Percentiles rank a stretch among this genome's conserved stretches.
Conservation (phyloP, 2,888 invertebrate genomes). For the Cacoxenus indagator region DNA sequence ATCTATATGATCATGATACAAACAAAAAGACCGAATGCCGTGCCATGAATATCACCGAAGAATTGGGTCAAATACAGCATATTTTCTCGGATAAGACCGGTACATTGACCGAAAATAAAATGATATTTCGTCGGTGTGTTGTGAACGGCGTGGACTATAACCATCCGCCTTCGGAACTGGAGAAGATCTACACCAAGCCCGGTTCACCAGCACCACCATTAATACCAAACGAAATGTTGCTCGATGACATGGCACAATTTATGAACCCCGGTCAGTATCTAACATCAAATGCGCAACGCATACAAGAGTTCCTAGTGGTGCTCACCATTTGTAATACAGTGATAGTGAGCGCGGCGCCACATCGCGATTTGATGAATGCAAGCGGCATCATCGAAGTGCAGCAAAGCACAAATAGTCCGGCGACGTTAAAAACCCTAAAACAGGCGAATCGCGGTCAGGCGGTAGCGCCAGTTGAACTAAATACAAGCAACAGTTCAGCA, state of each 20-base stretch:
- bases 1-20: constrained; percentile 86
- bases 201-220: constrained; percentile 72
- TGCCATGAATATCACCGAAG: constrained; percentile 96
- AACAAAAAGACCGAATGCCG: constrained; percentile 90
- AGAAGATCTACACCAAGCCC: constrained; percentile 72
- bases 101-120: constrained; percentile 96
- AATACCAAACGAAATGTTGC: constrained; percentile 72
- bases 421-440: constrained; percentile 39
- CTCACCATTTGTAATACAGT: constrained; percentile 97
- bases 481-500: constrained; percentile 2
- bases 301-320: constrained; percentile 90
- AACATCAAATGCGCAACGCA: constrained; percentile 77
- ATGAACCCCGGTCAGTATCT: constrained; percentile 65
- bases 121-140: constrained; percentile 94
- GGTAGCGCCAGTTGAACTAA: neutral
- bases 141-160: constrained; percentile 92
- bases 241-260: constrained; percentile 72
- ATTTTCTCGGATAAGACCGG: constrained; percentile 98
- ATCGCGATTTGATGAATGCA: constrained; percentile 79
- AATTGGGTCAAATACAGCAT: constrained; percentile 94
- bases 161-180: constrained; percentile 82
- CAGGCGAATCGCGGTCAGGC: constrained; percentile 23
- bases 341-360: constrained; percentile 89
- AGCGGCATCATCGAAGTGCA: constrained; percentile 76
- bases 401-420: constrained; percentile 44